phyloP scores from a whole-genome alignment of 1,140 invertebrate species.

The Venustaconcha ellipsiformis region DNA sequence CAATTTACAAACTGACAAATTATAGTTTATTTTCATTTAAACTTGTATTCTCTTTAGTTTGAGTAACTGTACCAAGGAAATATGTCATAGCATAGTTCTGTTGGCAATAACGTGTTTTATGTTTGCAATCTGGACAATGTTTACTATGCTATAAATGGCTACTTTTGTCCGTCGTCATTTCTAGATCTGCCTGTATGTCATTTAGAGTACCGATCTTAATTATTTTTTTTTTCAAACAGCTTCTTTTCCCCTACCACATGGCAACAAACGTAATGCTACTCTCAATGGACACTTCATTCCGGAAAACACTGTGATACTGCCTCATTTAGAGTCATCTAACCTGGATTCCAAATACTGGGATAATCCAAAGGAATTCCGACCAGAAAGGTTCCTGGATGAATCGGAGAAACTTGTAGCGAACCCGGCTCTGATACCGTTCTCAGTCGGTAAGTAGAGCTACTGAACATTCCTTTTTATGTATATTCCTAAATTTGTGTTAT shows the following conservation, averaged over 20 bases:
- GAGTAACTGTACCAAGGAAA: too few species aligned
- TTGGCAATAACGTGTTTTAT: too few species aligned
- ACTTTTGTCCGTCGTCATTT: too few species aligned
- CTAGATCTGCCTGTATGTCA: too few species aligned
- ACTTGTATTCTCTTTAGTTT: too few species aligned
- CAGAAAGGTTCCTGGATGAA: conserved; percentile 17
- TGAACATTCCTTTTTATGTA: not conserved
- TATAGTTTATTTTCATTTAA: too few species aligned
- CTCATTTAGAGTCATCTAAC: conserved; percentile 4
- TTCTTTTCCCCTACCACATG: not conserved
- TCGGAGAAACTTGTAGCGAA: not conserved
- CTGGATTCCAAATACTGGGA: conserved; percentile 2
- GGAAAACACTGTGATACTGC: not conserved
- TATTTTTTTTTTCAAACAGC: too few species aligned
- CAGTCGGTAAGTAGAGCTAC: conserved; percentile 3
- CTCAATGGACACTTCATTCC: conserved; percentile 10
- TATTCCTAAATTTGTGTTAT: not conserved
- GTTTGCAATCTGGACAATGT: too few species aligned
- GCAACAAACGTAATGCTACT: not conserved
- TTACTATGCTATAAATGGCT: too few species aligned
- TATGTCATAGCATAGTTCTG: too few species aligned
- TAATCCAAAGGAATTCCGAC: conserved; percentile 8
- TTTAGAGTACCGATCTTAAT: too few species aligned
- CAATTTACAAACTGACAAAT: too few species aligned
- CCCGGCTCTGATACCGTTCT: conserved; percentile 11